phyloP scores from a whole-genome alignment of 2,797 vertebrate genomes.

The Nyctibius grandis region DNA sequence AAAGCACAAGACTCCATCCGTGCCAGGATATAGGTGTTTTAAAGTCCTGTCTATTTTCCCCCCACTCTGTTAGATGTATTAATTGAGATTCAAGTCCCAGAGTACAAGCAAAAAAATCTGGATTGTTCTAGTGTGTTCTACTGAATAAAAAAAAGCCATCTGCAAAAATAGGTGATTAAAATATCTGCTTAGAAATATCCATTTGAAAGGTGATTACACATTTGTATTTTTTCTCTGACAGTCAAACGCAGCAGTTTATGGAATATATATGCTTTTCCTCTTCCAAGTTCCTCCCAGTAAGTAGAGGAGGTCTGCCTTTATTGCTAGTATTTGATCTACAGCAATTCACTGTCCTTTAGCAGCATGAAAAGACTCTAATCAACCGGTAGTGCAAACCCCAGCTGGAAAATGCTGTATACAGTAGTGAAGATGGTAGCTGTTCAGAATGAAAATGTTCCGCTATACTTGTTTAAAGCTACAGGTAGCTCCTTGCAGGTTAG shows the following conservation, averaged over 20 bases:
- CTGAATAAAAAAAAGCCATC: background rate
- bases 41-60: background rate
- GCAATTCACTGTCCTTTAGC: constrained; percentile 40
- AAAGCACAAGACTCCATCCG: background rate
- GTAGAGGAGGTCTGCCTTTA: constrained; percentile 1
- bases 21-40: background rate
- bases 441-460: constrained; percentile 3
- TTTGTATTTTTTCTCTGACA: background rate
- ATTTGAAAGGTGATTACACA: background rate
- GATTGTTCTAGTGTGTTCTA: background rate
- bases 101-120: background rate
- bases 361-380: constrained; percentile 41
- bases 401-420: constrained; percentile 19
- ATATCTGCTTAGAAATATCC: background rate
- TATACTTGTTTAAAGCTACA: background rate
- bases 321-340: constrained; percentile 36
- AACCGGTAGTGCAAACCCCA: background rate
- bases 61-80: background rate
- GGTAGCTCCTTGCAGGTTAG: background rate
- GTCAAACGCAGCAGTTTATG: background rate
- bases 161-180: background rate
- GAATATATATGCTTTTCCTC: background rate
- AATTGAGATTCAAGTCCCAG: background rate
- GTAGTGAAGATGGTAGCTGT: background rate
- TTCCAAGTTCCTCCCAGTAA: constrained; percentile 14